These are phyloP conservation scores for Mylabris phalerata DNA, from an alignment of 1,140 invertebrate species.

Conservation along the genomic window DNA sequence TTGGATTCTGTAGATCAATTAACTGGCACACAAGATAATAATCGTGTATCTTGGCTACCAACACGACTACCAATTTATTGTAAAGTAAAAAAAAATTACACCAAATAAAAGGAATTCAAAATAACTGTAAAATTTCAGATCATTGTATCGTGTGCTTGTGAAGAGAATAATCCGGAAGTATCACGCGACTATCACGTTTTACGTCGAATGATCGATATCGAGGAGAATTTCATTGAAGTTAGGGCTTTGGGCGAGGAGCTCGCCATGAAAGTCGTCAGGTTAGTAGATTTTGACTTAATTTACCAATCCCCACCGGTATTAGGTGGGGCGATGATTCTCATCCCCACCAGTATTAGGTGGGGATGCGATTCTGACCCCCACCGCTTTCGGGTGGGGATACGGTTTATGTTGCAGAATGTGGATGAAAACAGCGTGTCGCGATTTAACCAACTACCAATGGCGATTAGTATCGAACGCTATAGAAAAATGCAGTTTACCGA, in stretches of 20 bases:
- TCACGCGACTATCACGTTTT: constrained; percentile 82
- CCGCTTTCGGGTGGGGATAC: no score
- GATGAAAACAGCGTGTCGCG: constrained; percentile 86
- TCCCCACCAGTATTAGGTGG: no score
- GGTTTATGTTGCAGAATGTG: constrained; percentile 59
- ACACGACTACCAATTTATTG: constrained; percentile 82
- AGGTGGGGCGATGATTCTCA: no score
- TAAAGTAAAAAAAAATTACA: constrained; percentile 56
- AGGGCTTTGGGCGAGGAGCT: constrained; percentile 86
- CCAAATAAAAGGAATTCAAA: neutral
- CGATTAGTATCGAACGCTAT: constrained; percentile 89
- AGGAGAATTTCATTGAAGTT: constrained; percentile 90
- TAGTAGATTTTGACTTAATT: no score
- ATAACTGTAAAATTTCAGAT: constrained; percentile 51
- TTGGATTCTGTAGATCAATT: constrained; percentile 92
- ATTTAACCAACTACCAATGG: constrained; percentile 91
- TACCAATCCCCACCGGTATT: no score
- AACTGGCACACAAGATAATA: constrained; percentile 88
- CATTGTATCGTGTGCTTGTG: constrained; percentile 82
- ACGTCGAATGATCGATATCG: constrained; percentile 80
- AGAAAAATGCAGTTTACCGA: constrained; percentile 87
- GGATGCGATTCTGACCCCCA: no score
- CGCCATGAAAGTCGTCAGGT: constrained; percentile 78
- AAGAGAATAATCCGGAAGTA: constrained; percentile 78
- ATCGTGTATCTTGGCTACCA: constrained; percentile 95